A percentile compares a stretch with the other conserved stretches of the same genome.
Conservation (phyloP, 2,113 vertebrate species). For the Pseudonaja textilis region DNA sequence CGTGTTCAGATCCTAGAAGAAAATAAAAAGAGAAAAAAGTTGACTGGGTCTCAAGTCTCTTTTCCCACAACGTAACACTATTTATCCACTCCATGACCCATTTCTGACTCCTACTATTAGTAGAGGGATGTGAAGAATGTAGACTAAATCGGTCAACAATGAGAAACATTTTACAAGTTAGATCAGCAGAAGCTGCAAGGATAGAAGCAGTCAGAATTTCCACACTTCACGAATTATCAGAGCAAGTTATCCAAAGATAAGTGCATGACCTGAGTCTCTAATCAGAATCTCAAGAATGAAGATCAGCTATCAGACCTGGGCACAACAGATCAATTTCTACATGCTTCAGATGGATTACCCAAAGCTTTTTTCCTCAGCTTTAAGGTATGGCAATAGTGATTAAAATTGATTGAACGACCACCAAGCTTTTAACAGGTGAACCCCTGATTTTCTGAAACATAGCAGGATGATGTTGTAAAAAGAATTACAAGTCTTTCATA, state of each 20-base stretch:
- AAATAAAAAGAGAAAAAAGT: no score
- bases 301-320: not conserved
- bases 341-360: not conserved
- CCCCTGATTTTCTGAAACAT: not conserved
- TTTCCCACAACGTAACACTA: no score
- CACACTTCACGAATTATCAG: not conserved
- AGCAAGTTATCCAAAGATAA: not conserved
- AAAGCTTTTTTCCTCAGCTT: not conserved
- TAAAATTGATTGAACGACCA: not conserved
- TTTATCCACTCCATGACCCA: not conserved
- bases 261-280: not conserved
- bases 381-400: not conserved
- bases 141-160: not conserved
- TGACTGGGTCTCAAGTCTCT: no score
- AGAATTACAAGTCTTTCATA: not conserved
- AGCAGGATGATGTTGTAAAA: not conserved
- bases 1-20: no score
- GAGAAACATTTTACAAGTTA: not conserved
- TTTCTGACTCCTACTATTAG: not conserved
- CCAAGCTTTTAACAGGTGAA: not conserved
- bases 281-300: not conserved
- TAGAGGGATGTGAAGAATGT: not conserved
- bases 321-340: not conserved
- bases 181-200: not conserved
- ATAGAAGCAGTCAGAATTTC: not conserved